Base-by-base conservation (phyloP, 2,888 invertebrate genomes). In the Scaptomyza parva region DNA sequence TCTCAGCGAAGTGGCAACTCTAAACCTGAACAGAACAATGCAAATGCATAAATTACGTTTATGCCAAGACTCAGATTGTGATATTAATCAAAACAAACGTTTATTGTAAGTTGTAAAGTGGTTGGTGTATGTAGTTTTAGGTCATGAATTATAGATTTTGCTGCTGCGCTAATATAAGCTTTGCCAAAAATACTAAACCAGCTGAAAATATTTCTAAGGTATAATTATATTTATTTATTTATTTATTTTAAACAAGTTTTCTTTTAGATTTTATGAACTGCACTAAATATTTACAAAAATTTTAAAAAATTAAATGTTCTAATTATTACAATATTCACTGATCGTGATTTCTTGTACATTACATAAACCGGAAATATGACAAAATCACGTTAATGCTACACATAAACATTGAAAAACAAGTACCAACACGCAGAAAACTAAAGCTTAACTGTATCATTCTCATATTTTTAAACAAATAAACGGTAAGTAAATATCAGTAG, bases 381-480 rank as follows among this genome's bases (percentile, higher is more conserved):
- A 17, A 41, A 37, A 39, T 53, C 55, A 43, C 24, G 39, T 35
- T 30, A 35, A 20, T 9, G 39, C 14, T 11, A 39, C 70, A 70
- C 66, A 70, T 74, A 45, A 74, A 70, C 74, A 20, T 30, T 50
- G 41, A 28, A 40, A 66, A 70, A 47, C 65, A 52, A 62, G 35
- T 51, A 76, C 39, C 51, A 76, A 57, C 66, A 66, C 71, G 71
- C 59, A 74, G 59, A 71, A 62, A 77, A 72, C 82, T 78, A 63
- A 83, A 73, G 72, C 70, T 88, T 82, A 74, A 72, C 82, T 79
- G 79, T 88, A 80, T 81, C 77, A 72, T 84, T 84, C 78, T 88
- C 83, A 70, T 59, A 70, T 82, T 77, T 88, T 73, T 84, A 78
- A 82, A 86, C 82, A 88, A 89, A 88, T 85, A 85, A 89, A 89